Evolutionary conservation across 2,888 invertebrate species (phyloP).

Genomic region (Caradrina clavipalpis): DNA sequence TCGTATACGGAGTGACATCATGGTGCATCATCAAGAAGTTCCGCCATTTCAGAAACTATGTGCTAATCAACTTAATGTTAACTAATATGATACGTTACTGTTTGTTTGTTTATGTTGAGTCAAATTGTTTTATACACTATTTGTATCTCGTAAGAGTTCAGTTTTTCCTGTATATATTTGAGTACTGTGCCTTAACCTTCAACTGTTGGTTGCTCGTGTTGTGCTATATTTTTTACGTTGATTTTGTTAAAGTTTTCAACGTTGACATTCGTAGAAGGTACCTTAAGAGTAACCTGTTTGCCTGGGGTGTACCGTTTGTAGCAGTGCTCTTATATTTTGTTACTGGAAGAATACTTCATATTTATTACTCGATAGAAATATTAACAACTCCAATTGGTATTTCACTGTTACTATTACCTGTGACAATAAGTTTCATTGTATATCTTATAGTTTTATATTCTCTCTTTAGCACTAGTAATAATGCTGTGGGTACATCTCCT

Average conservation of each 20-base stretch:
- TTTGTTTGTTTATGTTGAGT: slow-evolving; percentile 27
- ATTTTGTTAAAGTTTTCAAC: slow-evolving; percentile 46
- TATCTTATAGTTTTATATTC: slow-evolving; percentile 37
- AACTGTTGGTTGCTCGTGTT: slow-evolving; percentile 44
- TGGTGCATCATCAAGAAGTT: slow-evolving; percentile 38
- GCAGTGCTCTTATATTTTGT: slow-evolving; percentile 33
- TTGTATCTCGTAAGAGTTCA: slow-evolving; percentile 26
- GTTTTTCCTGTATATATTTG: slow-evolving; percentile 25
- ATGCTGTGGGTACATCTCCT: not conserved
- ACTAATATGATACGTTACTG: slow-evolving; percentile 33
- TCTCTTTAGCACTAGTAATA: slow-evolving; percentile 9
- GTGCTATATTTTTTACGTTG: slow-evolving; percentile 43
- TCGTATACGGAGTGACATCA: slow-evolving; percentile 33
- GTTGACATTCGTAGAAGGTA: slow-evolving; percentile 35
- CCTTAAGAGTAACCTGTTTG: slow-evolving; percentile 35
- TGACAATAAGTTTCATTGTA: slow-evolving; percentile 34
- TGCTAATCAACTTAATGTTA: slow-evolving; percentile 38
- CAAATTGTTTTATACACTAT: slow-evolving; percentile 31
- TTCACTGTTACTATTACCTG: slow-evolving; percentile 34
- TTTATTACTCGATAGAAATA: slow-evolving; percentile 42
- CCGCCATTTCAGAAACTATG: slow-evolving; percentile 40
- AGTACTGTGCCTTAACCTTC: slow-evolving; percentile 38
- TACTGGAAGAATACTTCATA: slow-evolving; percentile 23
- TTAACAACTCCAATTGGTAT: slow-evolving; percentile 44
- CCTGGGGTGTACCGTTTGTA: slow-evolving; percentile 35